Evolutionary conservation across 53 echinoderm and acorn worm species (phyloP), one percentile per base, ranked within the genome.

Genomic region (Antedon mediterranea): DNA sequence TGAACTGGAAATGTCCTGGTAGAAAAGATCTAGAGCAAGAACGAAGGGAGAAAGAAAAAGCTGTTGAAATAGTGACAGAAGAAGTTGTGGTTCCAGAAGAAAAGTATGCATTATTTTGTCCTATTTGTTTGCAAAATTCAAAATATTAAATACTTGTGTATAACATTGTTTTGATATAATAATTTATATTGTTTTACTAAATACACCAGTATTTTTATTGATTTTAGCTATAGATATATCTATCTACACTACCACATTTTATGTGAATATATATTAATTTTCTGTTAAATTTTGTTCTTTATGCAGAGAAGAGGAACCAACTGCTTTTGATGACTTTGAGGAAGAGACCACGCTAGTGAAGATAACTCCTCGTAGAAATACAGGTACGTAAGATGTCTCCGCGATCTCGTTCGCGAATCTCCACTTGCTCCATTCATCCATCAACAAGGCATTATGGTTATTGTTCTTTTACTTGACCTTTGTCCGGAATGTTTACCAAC

Each of bases 281-380:
- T 34, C 15, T 23, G 44, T 43, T 81, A 77, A 13, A 80, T 26
- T 74, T 75, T 73, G 70, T 30, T 78, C 72, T 43, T 28, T 73
- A 72, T 43, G 31, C 75, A 90, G 90, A 79, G 92, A 92, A 43
- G 93, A 97, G 71, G 93, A 93, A 72, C 93, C 98, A 27, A 98
- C 92, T 34, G 97, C 88, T 43, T 98, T 98, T 90, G 98, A 76
- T 76, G 76, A 98, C 72, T 98, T 98, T 90, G 98, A 92, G 75
- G 44, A 93, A 34, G 89, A 89, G 70, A 33, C 88, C 29, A 78
- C 90, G 28, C 76, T 88, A 20, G 78, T 82, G 7, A 90, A 80
- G 70, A 83, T 98, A 33, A 84, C 98, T n/a, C 98, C 98, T 26
- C 82, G 98, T 43, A 79, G 98, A 79, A 77, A 72, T 30, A 82